Evolutionary conservation across 1,140 invertebrate species (phyloP).

Genomic region (Drosophila suzukii): DNA sequence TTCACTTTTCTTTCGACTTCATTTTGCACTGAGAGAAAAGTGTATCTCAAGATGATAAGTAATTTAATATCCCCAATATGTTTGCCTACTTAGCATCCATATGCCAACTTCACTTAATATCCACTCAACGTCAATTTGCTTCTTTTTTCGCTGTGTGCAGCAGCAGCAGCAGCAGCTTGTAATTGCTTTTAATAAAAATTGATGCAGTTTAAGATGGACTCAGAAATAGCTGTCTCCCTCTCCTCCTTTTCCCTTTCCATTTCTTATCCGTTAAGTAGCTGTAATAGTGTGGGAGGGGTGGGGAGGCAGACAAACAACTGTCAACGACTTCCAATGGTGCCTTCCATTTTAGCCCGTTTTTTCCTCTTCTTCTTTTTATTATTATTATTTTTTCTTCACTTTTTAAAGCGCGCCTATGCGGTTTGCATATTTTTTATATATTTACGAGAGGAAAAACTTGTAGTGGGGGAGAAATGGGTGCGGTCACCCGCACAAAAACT

Average conservation of each 20-base stretch:
- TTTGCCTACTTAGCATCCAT: not conserved
- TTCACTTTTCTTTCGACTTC: conserved; percentile 49
- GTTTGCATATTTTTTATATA: conserved; percentile 79
- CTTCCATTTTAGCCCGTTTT: conserved; percentile 55
- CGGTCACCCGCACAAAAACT: conserved; percentile 63
- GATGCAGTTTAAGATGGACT: conserved; percentile 60
- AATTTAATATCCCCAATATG: no score
- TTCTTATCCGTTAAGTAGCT: conserved; percentile 64
- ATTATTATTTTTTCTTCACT: conserved; percentile 12
- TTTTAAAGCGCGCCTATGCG: conserved; percentile 66
- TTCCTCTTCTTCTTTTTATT: not conserved
- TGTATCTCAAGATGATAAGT: not conserved
- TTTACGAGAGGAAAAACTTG: conserved; percentile 42
- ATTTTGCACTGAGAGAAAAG: conserved; percentile 16
- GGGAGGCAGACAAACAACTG: conserved; percentile 34
- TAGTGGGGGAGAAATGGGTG: conserved; percentile 64
- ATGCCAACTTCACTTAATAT: not conserved
- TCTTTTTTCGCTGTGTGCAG: not conserved
- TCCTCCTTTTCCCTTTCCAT: conserved; percentile 16
- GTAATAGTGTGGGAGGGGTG: conserved; percentile 41
- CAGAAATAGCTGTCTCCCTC: conserved; percentile 44
- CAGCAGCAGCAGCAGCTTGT: conserved; percentile 57
- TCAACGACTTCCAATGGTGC: conserved; percentile 56
- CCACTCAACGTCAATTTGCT: not conserved
- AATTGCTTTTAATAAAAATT: conserved; percentile 83